phyloP scores from a whole-genome alignment of 2,113 vertebrate genomes.

The Copsychus sechellarum region DNA sequence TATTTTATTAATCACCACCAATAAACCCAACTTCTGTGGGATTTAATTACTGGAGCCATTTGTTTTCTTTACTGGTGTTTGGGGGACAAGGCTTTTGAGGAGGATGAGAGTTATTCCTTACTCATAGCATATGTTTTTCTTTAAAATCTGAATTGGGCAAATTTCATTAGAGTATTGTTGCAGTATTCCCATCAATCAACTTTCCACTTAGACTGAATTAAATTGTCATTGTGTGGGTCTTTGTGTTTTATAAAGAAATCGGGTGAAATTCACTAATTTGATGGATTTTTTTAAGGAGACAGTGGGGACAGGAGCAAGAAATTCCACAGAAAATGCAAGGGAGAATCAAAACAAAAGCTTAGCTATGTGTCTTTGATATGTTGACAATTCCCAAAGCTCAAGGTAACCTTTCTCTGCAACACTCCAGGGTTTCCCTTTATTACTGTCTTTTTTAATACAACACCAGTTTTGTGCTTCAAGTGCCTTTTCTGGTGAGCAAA shows the following conservation, averaged over 20 bases:
- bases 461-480: not conserved
- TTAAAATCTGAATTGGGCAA: not conserved
- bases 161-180: not conserved
- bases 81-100: not conserved
- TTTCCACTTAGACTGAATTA: not conserved
- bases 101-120: not conserved
- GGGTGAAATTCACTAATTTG: not conserved
- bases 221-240: not conserved
- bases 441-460: constrained; percentile 9
- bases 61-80: not conserved
- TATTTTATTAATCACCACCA: constrained; percentile 10
- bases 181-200: not conserved
- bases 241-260: not conserved
- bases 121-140: not conserved
- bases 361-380: constrained; percentile 1
- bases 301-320: not conserved
- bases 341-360: constrained; percentile 18
- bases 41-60: constrained; percentile 21
- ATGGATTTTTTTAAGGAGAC: not conserved
- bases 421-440: constrained; percentile 30
- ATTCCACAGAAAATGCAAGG: not conserved
- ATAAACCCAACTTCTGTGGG: not conserved
- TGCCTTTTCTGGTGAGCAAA: not conserved
- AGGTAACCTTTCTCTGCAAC: constrained; percentile 34
- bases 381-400: constrained; percentile 45